Percentiles rank a stretch among this genome's conserved stretches.
These are phyloP conservation scores for Apogon talboti DNA, from an alignment of 2,797 vertebrate species.

Conservation along the genomic window DNA sequence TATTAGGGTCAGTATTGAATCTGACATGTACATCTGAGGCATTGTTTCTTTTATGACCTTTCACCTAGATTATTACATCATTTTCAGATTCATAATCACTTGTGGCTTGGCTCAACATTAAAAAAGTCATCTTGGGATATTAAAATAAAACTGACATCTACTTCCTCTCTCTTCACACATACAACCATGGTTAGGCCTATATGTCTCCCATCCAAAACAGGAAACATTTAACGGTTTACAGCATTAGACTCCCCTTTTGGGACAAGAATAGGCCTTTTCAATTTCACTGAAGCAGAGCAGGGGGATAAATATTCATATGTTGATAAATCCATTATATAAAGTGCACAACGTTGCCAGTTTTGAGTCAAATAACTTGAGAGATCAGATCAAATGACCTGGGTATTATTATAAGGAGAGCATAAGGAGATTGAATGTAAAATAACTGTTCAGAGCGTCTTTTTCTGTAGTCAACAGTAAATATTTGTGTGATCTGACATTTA, in stretches of 20 bases:
- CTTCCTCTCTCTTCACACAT: neutral
- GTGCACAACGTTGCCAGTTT: too few species aligned
- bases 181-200: too few species aligned
- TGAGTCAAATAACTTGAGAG: too few species aligned
- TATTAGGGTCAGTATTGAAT: neutral
- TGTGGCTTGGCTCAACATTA: neutral
- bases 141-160: neutral
- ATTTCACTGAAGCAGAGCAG: neutral
- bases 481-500: conserved; percentile 75
- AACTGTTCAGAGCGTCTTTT: neutral
- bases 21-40: neutral
- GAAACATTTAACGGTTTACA: too few species aligned
- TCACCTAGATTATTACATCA: neutral
- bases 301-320: conserved; percentile 1
- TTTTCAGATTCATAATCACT: neutral
- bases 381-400: too few species aligned
- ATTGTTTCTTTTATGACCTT: neutral
- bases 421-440: neutral
- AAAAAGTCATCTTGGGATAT: neutral
- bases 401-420: too few species aligned
- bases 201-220: too few species aligned
- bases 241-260: too few species aligned
- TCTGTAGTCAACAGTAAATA: conserved; percentile 26
- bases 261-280: neutral
- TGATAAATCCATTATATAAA: neutral